Evolutionary conservation across 2,888 invertebrate species (phyloP).

Genomic region (Eugnorisma glareosa): DNA sequence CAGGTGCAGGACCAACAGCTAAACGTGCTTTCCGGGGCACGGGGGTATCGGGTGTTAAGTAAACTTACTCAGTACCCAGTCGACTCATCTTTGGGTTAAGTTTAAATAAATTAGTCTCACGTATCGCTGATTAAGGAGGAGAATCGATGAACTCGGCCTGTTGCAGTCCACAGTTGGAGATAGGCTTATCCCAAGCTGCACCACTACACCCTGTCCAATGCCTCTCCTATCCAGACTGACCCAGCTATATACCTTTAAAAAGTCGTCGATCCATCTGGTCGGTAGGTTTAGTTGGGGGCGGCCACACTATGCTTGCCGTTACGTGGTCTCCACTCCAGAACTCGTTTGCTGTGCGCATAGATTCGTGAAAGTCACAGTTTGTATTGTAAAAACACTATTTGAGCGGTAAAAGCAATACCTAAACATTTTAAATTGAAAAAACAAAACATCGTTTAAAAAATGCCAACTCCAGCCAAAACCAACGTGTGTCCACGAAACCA

Average conservation of each 20-base stretch:
- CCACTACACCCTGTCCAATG: background rate
- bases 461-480: slow-evolving; percentile 32
- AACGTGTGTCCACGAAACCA: slow-evolving; percentile 64
- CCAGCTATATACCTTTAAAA: background rate
- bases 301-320: background rate
- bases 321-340: background rate
- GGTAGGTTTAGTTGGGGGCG: background rate
- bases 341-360: background rate
- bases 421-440: slow-evolving; percentile 6
- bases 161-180: background rate
- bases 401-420: background rate
- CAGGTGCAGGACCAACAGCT: too few relatives aligned
- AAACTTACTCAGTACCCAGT: background rate
- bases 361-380: background rate
- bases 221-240: background rate
- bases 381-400: background rate
- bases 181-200: background rate
- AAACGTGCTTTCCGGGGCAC: too few relatives aligned
- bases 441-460: slow-evolving; percentile 33
- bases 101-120: background rate
- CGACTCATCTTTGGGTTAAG: background rate
- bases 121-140: background rate
- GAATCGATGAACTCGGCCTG: background rate
- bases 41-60: too few relatives aligned
- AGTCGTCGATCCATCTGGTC: background rate